Evolutionary conservation across 2,797 vertebrate genomes (phyloP), one percentile per base, ranked within the genome.

Genomic region (Balearica regulorum): DNA sequence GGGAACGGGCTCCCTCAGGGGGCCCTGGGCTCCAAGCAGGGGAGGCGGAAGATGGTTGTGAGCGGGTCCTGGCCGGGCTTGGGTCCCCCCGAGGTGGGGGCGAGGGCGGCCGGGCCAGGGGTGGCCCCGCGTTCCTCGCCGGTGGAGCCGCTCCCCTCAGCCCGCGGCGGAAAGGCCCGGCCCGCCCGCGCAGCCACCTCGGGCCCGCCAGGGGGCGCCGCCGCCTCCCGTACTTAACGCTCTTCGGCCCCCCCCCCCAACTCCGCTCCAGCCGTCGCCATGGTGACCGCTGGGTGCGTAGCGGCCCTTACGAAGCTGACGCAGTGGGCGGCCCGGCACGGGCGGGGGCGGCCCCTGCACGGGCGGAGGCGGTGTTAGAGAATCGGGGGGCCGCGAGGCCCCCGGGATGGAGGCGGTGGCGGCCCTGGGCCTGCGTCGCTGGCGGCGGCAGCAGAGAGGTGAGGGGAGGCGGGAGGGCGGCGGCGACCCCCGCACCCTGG

Each of bases 271-370:
- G 75, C 66, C 53, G 98, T 98, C 97, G 90, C 97, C 96, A 97
- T 97, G 97, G 97, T 94, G 97, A 98, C 98, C 97, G 98, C 98
- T 97, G 98, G 97, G 95, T 95, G 97, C 97, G 97, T 95, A 98
- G 96, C 92, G 96, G 96, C 94, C 95, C 96, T 97, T 98, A 97
- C 98, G 98, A 95, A 97, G 97, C 97, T 98, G 97, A 97, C 98
- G 98, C 97, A 98, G 98, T 98, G 97, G 97, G 98, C 96, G 96
- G 97, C 96, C 97, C 96, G 95, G 96, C 93, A 90, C 91, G 97
- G 98, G 98, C 97, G 98, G 98, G 96, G 98, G 98, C 95, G 97
- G 97, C 93, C 94, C 96, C 85, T 95, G 96, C 91, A 91, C 95
- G 96, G 97, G 97, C 97, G 97, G 97, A 97, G 97, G 98, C 93